Conservation (phyloP, 2,888 invertebrate genomes). For the Chrysotoxum bicinctum region DNA sequence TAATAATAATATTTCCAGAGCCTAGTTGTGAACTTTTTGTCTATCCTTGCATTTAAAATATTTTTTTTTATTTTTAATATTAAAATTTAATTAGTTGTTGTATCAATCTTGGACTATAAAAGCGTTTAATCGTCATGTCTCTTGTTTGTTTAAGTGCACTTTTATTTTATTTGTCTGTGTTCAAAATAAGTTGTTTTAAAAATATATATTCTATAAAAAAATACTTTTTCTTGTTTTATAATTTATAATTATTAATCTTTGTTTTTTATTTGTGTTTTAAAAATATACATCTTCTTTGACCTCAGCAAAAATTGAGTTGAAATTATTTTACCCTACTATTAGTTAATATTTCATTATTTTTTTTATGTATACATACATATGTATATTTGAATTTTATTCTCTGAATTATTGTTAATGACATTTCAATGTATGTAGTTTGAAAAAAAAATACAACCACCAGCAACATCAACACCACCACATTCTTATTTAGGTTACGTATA, state of each 20-base stretch:
- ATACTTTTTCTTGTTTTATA: constrained; percentile 43
- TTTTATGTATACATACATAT: not conserved
- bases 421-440: constrained; percentile 25
- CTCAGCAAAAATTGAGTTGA: constrained; percentile 2
- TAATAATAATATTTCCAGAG: constrained; percentile 58
- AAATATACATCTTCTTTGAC: constrained; percentile 23
- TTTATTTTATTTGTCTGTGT: constrained; percentile 55
- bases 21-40: constrained; percentile 59
- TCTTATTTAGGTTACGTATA: constrained; percentile 51
- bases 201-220: constrained; percentile 33
- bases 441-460: constrained; percentile 26
- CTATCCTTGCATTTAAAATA: constrained; percentile 54
- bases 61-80: constrained; percentile 38
- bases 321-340: constrained; percentile 11
- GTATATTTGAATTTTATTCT: constrained; percentile 4
- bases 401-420: not conserved
- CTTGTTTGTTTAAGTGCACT: constrained; percentile 63
- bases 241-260: constrained; percentile 46
- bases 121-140: constrained; percentile 23
- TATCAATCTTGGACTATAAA: constrained; percentile 37
- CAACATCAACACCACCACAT: constrained; percentile 53
- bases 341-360: constrained; percentile 6
- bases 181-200: constrained; percentile 52
- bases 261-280: not conserved
- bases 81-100: constrained; percentile 54